Evolutionary conservation across 2,797 vertebrate genomes (phyloP), one percentile per base, ranked within the genome.

Genomic region (Clarias platycephalus): DNA sequence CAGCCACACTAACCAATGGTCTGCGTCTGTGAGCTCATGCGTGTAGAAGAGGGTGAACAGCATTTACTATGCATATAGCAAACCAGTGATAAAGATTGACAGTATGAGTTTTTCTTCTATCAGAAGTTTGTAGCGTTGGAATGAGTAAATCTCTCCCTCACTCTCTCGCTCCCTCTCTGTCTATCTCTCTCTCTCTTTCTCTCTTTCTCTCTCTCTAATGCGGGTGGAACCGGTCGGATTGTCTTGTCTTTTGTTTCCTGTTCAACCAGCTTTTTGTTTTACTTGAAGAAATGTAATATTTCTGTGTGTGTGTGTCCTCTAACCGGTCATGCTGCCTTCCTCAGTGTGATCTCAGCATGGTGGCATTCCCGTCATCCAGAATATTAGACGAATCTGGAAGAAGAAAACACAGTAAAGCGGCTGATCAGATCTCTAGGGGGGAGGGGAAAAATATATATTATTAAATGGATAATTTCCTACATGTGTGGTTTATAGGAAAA

Each of bases 201-300:
- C 15, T 68, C 34, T 40, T 3, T 68, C 28, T 34, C 20, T 66
- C 5, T 55, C 40, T 55, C 12, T 31, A 44, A 18, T 66, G 24
- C 1, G 9, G 40, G 20, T 34, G 55, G 67, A 67, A 67, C 63
- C 24, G 2, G 13, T 18, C 1, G 18, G 15, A 55, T 67, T 22
- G 26, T 81, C 79, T 67, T 44, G 77, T 80, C 77, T 80, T n/a
- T 80, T 80, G 16, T 55, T 81, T 81, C 79, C 79, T 53, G 79
- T 81, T 53, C 20, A 67, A 81, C 79, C 44, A 81, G 79, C 44
- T 81, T 67, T 81, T 81, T 81, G 60, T 66, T 78, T 77, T 67
- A 64, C 63, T 67, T 34, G 26, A 81, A 55, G 63, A 22, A 80
- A 66, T 63, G 15, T 64, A 44, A 67, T 63, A 70, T 70, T 3